Evolutionary conservation across 2,888 invertebrate genomes (phyloP), one percentile per base, ranked within the genome.

Genomic region (Galerucella pusilla): DNA sequence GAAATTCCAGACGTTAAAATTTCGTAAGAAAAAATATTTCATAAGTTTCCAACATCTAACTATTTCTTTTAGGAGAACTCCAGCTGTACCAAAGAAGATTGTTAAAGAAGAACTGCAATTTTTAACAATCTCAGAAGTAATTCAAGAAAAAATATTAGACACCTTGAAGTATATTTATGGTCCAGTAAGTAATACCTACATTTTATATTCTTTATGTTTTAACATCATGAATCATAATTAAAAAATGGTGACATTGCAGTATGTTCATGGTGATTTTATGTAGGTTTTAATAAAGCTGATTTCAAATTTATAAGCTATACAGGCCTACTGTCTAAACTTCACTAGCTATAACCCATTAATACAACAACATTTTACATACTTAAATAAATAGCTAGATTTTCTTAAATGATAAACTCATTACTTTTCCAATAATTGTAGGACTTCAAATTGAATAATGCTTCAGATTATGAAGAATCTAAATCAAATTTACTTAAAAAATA

Each of bases 101-200:
- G 90, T 93, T 1, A 94, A 93, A 86, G 93, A 94, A 77, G 94
- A 95, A 88, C 88, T 95, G 88, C 94, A 94, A 83, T 92, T 93
- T 7, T 87, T 95, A 64, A 90, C 92, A 7, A 87, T 95, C 28
- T 91, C 90, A 67, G 90, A 93, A 45, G 91, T 93, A 81, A 91
- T 93, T 2, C 94, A 94, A 84, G 92, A 93, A 84, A 89, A 92
- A 81, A 90, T 95, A 57, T 90, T 94, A 87, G 93, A 94, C 78
- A 94, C 94, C 2, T 86, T 95, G 68, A 91, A 92, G 77, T 91
- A 90, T 80, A 92, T 95, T 78, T 93, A 94, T 87, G 95, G 95
- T n/a, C 89, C 92, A 75, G 93, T 89, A 92, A 90, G 89, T 89
- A 63, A 42, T 59, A 20, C 20, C 20, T 20, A 42, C 35, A 42